phyloP scores from a whole-genome alignment of 1,140 invertebrate species.

The Zaprionus taronus region DNA sequence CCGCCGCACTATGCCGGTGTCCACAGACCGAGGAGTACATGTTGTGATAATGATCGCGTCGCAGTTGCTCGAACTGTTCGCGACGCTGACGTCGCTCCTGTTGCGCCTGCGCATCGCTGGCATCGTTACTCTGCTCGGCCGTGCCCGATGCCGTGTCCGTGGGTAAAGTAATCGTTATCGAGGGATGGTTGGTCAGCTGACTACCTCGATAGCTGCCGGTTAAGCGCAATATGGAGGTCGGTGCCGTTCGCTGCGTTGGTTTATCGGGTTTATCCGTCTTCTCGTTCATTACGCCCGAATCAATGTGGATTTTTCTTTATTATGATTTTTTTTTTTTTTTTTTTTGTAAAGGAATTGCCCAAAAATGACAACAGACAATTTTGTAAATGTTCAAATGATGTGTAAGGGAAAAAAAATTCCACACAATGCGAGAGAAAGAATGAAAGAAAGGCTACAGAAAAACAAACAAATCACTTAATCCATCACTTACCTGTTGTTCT shows the following conservation, averaged over 20 bases:
- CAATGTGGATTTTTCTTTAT: neutral
- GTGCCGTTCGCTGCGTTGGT: neutral
- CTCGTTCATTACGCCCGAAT: slow-evolving; percentile 6
- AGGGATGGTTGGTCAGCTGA: slow-evolving; percentile 19
- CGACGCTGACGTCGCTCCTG: slow-evolving; percentile 31
- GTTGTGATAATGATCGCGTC: slow-evolving; percentile 56
- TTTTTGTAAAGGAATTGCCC: neutral
- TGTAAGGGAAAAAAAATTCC: neutral
- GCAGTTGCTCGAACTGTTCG: slow-evolving; percentile 53
- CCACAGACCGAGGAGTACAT: slow-evolving; percentile 34
- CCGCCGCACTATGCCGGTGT: neutral
- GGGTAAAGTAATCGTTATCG: slow-evolving; percentile 45
- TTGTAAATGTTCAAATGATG: slow-evolving; percentile 37
- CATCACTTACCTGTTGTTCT: slow-evolving; percentile 12
- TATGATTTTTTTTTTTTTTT: neutral
- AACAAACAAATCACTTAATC: neutral
- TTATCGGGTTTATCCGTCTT: slow-evolving; percentile 15
- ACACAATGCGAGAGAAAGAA: neutral
- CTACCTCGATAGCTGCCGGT: slow-evolving; percentile 37
- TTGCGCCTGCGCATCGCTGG: slow-evolving; percentile 31
- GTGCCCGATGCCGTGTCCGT: neutral
- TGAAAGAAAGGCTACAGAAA: neutral
- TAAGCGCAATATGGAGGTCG: slow-evolving; percentile 40
- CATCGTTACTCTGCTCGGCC: slow-evolving; percentile 13
- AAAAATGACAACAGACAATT: slow-evolving; percentile 42